Conservation (phyloP, 2,888 invertebrate genomes). For the Galerucella nymphaeae region DNA sequence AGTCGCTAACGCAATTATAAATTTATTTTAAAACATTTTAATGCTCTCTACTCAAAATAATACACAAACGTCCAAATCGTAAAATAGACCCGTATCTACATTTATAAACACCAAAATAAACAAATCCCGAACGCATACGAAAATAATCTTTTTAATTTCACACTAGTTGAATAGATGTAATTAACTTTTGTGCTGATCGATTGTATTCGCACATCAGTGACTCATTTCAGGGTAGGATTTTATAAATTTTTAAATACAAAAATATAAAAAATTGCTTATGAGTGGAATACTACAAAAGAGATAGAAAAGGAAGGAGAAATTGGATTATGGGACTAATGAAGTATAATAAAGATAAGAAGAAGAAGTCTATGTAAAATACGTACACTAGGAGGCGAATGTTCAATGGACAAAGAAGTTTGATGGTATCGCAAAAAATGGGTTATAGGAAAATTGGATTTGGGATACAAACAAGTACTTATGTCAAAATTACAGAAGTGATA, state of each 20-base stretch:
- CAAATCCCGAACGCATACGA: slow-evolving; percentile 39
- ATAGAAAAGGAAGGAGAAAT: too few relatives aligned
- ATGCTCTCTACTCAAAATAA: slow-evolving; percentile 46
- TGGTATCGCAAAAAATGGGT: too few relatives aligned
- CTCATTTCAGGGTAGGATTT: slow-evolving; percentile 15
- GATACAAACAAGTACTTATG: too few relatives aligned
- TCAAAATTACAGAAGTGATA: too few relatives aligned
- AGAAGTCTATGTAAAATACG: too few relatives aligned
- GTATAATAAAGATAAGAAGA: too few relatives aligned
- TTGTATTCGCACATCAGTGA: slow-evolving; percentile 34
- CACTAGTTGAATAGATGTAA: slow-evolving; percentile 36
- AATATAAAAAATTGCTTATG: background rate
- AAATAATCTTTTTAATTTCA: slow-evolving; percentile 40
- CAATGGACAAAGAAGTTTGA: too few relatives aligned
- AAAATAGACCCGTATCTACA: slow-evolving; percentile 43
- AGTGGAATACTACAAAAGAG: background rate
- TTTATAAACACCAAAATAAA: slow-evolving; percentile 48
- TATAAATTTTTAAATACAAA: background rate
- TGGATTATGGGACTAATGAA: too few relatives aligned
- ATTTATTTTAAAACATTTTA: slow-evolving; percentile 46
- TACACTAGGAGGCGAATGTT: too few relatives aligned
- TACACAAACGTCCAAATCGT: slow-evolving; percentile 44
- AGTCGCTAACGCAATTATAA: slow-evolving; percentile 32
- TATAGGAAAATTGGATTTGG: too few relatives aligned
- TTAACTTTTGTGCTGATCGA: slow-evolving; percentile 40